Evolutionary conservation across 2,888 invertebrate species (phyloP), one percentile per base, ranked within the genome.

Genomic region (Thymelicus lineola): DNA sequence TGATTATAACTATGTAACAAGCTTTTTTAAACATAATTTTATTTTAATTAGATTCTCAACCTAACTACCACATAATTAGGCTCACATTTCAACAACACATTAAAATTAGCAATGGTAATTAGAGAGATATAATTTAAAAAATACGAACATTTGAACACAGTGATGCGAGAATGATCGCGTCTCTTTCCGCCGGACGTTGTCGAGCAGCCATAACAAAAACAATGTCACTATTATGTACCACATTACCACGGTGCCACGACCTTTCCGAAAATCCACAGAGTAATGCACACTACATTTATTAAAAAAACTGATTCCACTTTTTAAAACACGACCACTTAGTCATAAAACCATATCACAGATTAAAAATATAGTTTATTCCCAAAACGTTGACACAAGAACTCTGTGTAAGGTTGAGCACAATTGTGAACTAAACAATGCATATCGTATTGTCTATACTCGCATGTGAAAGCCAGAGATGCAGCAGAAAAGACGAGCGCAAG

Each of bases 121-220:
- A 53, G 53, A 10, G 17, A 59, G 42, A 60, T 46, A 45, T 36
- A 62, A 61, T 50, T 53, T 46, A 72, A 75, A 77, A 73, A 75
- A 83, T 91, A 93, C 93, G 45, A 85, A 93, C 93, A 90, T 88
- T 86, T 86, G 83, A 75, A 86, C 83, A 81, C 91, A 91, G 73
- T 84, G 86, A 81, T 91, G 91, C 72, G 87, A 79, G 80, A 85
- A 84, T 74, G 78, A 72, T 45, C 73, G 79, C 77, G 82, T 75
- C 79, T 86, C 83, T 76, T 90, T 90, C 90, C 90, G 88, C 74
- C 92, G 89, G 87, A 90, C 85, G 76, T 78, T 79, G 79, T 87
- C 89, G 80, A 90, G 77, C 84, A 91, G 85, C 93, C 93, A 93
- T 87, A 93, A 83, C 82, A 91, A 78, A 85, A 89, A 86, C 85